Base-by-base conservation (phyloP, 2,797 vertebrate species). In the Danio choprae region DNA sequence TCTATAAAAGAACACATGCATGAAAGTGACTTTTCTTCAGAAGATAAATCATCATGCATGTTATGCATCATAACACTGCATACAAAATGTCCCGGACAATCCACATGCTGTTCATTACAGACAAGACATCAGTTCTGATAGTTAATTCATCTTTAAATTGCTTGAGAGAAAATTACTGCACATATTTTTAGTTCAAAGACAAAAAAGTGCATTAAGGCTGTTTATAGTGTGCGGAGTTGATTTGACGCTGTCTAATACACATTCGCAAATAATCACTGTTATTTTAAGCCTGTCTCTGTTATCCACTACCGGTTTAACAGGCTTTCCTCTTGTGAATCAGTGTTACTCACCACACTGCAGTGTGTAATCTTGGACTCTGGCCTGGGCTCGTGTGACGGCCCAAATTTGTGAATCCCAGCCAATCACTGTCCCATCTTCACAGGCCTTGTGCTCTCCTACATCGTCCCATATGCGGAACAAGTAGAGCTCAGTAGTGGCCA, bases 401-500 rank as follows among this genome's bases (percentile, higher is more conserved):
- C 94, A 95, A 78, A 87, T 55, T 0, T 20, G 43, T 0, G 90
- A 82, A 2, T 90, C 81, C 94, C 94, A 95, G 81, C 91, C 89
- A 22, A 93, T 90, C 82, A 93, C 89, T 0, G 86, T 70, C 18
- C 94, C 93, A 0, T 94, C 92, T 84, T 94, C 91, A 0, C 94
- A 95, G 62, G 22, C 3, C 1, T 29, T 65, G 11, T 91, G 92
- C 2, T 74, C 2, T 0, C 6, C 56, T 36, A 92, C 29, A 48
- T 94, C 90, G 0, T 70, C 72, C 93, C 93, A 95, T 82, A 95
- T 68, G 7, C 93, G 86, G 83, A 95, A 94, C 80, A 95, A 73
- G 85, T 95, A 94, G 18, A 95, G 87, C 87, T 95, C 93, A 81
- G 93, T 83, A 0, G 58, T 9, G 5, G 87, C 92, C 0, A 18